These are phyloP conservation scores for Platysteira castanea DNA, from an alignment of 2,113 vertebrate genomes.

Conservation along the genomic window DNA sequence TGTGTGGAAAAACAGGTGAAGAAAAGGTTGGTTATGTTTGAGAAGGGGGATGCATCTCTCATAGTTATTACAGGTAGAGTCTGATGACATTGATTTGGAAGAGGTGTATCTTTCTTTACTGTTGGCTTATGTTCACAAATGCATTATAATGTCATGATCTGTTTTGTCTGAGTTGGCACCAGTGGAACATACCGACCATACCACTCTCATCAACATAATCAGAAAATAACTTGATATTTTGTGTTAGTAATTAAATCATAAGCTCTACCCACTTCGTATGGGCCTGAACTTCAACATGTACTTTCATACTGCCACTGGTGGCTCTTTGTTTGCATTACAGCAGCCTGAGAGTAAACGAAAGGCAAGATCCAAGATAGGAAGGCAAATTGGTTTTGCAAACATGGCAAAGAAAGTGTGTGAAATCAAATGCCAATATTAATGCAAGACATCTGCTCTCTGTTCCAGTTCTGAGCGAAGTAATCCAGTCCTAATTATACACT, in stretches of 20 bases:
- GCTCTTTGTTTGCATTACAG: constrained; percentile 15
- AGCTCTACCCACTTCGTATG: neutral
- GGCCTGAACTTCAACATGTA: neutral
- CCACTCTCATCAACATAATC: neutral
- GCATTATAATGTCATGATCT: neutral
- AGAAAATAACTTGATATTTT: constrained; percentile 9
- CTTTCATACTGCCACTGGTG: neutral
- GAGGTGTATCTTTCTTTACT: neutral
- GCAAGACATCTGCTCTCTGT: constrained; percentile 61
- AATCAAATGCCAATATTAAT: constrained; percentile 66
- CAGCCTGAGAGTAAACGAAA: neutral
- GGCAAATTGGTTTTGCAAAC: constrained; percentile 59
- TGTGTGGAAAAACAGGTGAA: neutral
- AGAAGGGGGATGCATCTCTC: neutral
- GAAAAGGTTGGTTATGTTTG: neutral
- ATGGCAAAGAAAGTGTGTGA: constrained; percentile 48
- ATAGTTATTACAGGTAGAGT: neutral
- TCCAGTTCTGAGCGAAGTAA: constrained; percentile 56
- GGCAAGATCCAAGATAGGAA: constrained; percentile 41
- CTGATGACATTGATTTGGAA: neutral
- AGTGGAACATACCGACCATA: neutral
- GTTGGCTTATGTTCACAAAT: neutral
- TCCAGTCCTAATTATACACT: constrained; percentile 65
- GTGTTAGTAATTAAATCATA: neutral
- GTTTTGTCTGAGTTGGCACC: neutral